Conservation (phyloP, 2,113 vertebrate genomes). For the Tychaedon coryphoeus region DNA sequence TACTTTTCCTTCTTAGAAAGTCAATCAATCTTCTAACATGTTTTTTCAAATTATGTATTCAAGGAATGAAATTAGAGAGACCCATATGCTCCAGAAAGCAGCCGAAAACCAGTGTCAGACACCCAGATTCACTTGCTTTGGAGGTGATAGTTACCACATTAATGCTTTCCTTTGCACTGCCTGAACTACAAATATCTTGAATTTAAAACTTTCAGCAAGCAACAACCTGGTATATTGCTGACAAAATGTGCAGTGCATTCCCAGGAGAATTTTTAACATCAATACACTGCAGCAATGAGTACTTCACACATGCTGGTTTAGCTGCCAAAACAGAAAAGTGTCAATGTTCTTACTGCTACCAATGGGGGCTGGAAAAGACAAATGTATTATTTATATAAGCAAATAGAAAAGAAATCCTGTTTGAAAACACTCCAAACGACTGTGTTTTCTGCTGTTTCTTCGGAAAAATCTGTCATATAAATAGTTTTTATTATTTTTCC, state of each 20-base stretch:
- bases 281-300: not conserved
- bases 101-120: not conserved
- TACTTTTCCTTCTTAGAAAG: not conserved
- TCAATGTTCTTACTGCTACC: not conserved
- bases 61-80: not conserved
- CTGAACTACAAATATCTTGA: not conserved
- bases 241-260: not conserved
- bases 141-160: not conserved
- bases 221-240: not conserved
- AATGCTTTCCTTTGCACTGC: not conserved
- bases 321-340: constrained; percentile 14
- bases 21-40: not conserved
- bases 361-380: not conserved
- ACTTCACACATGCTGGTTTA: not conserved
- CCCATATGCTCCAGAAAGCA: not conserved
- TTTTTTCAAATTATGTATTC: not conserved
- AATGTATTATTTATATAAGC: constrained; percentile 2
- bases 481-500: not conserved
- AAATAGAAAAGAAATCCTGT: not conserved
- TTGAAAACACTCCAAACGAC: not conserved
- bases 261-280: constrained; percentile 19
- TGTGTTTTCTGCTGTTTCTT: not conserved
- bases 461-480: not conserved
- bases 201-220: not conserved
- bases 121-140: not conserved